Conservation (phyloP, 2,888 invertebrate genomes). For the Aspidiotus rigidus region DNA sequence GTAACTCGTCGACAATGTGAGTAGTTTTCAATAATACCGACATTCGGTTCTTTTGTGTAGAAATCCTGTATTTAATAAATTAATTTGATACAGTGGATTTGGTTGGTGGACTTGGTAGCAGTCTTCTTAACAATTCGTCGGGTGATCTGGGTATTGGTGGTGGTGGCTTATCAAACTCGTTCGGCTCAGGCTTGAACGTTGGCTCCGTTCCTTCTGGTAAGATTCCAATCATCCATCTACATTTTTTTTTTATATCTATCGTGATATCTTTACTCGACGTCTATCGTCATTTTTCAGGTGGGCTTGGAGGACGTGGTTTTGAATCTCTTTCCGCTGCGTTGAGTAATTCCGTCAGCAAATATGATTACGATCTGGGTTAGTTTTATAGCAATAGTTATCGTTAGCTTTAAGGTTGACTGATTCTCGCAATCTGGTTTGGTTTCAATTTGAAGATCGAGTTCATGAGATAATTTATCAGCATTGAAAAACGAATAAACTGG, state of each 20-base stretch:
- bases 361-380: slow-evolving; percentile 11
- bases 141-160: slow-evolving; percentile 17
- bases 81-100: slow-evolving; percentile 16
- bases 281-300: slow-evolving; percentile 31
- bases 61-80: background rate
- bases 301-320: slow-evolving; percentile 37
- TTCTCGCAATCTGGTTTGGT: too few relatives aligned
- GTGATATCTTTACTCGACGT: too few relatives aligned
- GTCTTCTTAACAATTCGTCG: slow-evolving; percentile 11
- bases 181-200: slow-evolving; percentile 11
- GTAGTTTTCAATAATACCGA: background rate
- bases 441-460: too few relatives aligned
- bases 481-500: too few relatives aligned
- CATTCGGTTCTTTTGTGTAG: background rate
- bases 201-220: background rate
- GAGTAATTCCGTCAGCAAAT: slow-evolving; percentile 15
- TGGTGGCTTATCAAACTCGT: slow-evolving; percentile 2
- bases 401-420: too few relatives aligned
- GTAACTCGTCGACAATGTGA: slow-evolving; percentile 24
- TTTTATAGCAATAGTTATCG: too few relatives aligned
- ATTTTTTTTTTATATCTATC: too few relatives aligned
- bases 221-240: background rate
- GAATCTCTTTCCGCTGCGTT: slow-evolving; percentile 38
- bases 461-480: too few relatives aligned
- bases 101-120: slow-evolving; percentile 12